Conservation (phyloP, 37 sponge, comb jelly and placozoan species). For the Crambe crambe region DNA sequence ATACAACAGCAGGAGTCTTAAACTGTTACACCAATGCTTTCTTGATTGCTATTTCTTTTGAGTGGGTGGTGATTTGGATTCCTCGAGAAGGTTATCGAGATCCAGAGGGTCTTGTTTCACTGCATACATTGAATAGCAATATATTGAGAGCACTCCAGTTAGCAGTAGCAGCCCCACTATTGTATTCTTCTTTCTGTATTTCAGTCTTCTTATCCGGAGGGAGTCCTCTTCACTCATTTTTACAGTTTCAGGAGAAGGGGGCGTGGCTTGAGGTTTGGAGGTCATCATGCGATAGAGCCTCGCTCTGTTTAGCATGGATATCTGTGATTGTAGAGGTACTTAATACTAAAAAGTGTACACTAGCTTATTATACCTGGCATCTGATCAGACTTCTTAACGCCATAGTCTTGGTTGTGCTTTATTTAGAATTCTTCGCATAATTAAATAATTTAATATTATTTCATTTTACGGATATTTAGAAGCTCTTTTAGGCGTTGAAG, state of each 20-base stretch:
- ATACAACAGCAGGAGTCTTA: too few species aligned
- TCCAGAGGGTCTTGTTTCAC: conserved; percentile 66
- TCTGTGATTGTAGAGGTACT: not conserved
- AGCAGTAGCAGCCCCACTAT: conserved; percentile 46
- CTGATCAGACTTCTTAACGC: not conserved
- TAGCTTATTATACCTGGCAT: not conserved
- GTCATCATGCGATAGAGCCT: not conserved
- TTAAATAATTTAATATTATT: not conserved
- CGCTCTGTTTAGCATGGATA: too few species aligned
- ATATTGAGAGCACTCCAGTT: conserved; percentile 49
- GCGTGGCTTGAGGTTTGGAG: not conserved
- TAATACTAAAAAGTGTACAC: not conserved
- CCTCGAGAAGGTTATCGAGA: not conserved
- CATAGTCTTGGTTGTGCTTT: too few species aligned
- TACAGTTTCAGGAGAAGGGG: not conserved
- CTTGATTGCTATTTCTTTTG: too few species aligned
- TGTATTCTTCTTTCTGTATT: conserved; percentile 50
- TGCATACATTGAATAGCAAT: conserved; percentile 69
- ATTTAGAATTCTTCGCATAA: not conserved
- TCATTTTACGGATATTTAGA: not conserved
- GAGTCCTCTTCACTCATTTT: not conserved
- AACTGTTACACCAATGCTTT: too few species aligned
- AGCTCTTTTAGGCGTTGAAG: not conserved
- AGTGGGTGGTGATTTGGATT: too few species aligned
- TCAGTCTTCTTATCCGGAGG: not conserved